These are phyloP conservation scores for Copidosoma aretas DNA, from an alignment of 2,888 invertebrate genomes.

Conservation along the genomic window DNA sequence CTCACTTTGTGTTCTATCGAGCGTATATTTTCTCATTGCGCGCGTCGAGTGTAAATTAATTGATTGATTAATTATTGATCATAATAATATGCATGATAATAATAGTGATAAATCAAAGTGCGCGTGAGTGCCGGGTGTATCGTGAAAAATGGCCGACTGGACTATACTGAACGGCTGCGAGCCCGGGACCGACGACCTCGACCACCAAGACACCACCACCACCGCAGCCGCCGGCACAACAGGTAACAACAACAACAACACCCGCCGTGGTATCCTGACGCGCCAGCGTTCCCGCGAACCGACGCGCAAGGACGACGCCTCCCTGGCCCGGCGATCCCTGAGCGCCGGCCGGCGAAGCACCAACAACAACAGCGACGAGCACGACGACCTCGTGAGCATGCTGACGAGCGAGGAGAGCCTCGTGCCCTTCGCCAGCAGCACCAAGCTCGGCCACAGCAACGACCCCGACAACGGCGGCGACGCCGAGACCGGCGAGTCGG, in stretches of 20 bases:
- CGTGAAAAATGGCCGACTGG: slow-evolving; percentile 56
- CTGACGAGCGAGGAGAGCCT: slow-evolving; percentile 38
- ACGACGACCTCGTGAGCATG: slow-evolving; percentile 39
- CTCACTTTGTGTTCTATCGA: neutral
- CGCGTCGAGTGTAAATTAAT: no score
- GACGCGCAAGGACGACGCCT: slow-evolving; percentile 28
- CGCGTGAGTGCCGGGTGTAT: neutral
- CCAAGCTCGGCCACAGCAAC: slow-evolving; percentile 46
- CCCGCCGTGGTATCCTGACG: neutral
- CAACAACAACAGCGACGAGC: no score
- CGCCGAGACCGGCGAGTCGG: neutral
- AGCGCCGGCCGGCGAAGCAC: slow-evolving; percentile 1
- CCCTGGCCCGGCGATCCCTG: slow-evolving; percentile 6
- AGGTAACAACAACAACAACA: neutral
- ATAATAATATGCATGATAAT: neutral
- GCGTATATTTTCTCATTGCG: neutral
- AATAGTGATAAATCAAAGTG: neutral
- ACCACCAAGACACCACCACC: neutral
- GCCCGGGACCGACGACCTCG: slow-evolving; percentile 35
- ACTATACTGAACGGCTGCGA: slow-evolving; percentile 52
- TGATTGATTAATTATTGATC: no score
- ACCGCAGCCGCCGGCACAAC: neutral
- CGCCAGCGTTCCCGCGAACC: slow-evolving; percentile 7
- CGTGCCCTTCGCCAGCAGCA: slow-evolving; percentile 23
- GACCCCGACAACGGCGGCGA: slow-evolving; percentile 24